These are phyloP conservation scores for Pteronotus mesoamericanus DNA, from an alignment of 2,797 vertebrate species.

Conservation along the genomic window DNA sequence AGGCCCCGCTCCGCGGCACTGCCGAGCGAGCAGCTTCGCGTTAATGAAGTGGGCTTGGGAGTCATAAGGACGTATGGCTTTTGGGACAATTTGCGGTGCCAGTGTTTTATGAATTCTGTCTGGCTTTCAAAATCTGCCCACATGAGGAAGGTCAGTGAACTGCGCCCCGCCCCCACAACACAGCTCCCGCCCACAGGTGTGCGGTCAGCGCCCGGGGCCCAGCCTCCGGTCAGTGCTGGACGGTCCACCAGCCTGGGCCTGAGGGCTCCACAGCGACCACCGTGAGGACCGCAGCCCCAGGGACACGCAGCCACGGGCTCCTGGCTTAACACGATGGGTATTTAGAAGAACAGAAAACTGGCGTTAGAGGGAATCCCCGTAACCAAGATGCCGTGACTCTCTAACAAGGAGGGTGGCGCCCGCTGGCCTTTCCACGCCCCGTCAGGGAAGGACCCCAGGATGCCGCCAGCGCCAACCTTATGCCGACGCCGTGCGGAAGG, in stretches of 20 bases:
- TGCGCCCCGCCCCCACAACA: too few species aligned
- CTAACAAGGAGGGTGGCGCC: background rate
- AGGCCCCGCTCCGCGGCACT: too few species aligned
- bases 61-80: too few species aligned
- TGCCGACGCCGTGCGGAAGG: slow-evolving; percentile 1
- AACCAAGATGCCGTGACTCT: background rate
- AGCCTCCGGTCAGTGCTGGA: background rate
- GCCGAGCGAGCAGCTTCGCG: too few species aligned
- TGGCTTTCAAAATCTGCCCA: too few species aligned
- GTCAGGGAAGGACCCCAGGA: background rate
- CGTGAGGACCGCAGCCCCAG: too few species aligned
- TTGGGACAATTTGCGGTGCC: too few species aligned
- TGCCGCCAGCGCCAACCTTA: background rate
- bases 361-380: slow-evolving; percentile 39
- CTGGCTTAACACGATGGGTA: slow-evolving; percentile 32
- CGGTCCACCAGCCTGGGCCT: background rate
- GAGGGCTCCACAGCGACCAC: background rate
- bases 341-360: slow-evolving; percentile 42
- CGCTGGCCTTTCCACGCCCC: background rate
- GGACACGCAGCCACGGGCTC: background rate
- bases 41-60: too few species aligned
- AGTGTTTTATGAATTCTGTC: too few species aligned
- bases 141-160: too few species aligned
- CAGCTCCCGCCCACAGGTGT: too few species aligned
- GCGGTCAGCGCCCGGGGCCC: too few species aligned